phyloP scores from a whole-genome alignment of 2,113 vertebrate genomes.

The Amazona vittata region DNA sequence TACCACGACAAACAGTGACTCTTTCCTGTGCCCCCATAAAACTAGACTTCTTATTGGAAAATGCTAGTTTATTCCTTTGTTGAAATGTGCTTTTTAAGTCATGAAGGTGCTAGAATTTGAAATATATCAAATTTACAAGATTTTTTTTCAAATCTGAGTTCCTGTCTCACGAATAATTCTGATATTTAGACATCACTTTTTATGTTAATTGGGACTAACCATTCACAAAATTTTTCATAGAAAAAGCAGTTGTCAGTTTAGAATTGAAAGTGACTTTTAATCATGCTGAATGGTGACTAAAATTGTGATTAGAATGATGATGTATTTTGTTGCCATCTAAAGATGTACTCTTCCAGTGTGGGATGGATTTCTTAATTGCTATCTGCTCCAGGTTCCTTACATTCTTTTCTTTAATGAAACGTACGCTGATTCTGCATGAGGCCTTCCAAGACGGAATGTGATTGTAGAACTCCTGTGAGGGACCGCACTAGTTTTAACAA shows the following conservation, averaged over 20 bases:
- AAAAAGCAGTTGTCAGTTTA: not conserved
- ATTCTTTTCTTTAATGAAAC: not conserved
- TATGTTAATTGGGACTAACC: not conserved
- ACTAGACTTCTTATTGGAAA: not conserved
- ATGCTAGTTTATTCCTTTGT: fast-evolving
- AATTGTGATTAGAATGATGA: not conserved
- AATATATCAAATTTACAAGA: not conserved
- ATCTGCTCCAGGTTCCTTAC: not conserved
- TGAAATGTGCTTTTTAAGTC: not conserved
- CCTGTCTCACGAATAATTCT: not conserved
- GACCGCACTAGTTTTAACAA: not conserved
- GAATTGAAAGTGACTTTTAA: not conserved
- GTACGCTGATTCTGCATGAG: not conserved
- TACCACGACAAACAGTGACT: not conserved
- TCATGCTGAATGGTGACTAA: not conserved
- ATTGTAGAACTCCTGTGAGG: not conserved
- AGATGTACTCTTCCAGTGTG: not conserved
- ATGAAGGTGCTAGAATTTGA: not conserved
- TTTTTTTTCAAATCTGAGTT: not conserved
- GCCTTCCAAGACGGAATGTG: not conserved
- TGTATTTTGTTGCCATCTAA: not conserved
- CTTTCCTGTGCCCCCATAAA: not conserved
- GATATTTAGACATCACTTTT: not conserved
- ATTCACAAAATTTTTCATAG: not conserved
- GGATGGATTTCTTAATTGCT: not conserved